Conservation (phyloP, 2,888 invertebrate genomes). For the Diploptera punctata region DNA sequence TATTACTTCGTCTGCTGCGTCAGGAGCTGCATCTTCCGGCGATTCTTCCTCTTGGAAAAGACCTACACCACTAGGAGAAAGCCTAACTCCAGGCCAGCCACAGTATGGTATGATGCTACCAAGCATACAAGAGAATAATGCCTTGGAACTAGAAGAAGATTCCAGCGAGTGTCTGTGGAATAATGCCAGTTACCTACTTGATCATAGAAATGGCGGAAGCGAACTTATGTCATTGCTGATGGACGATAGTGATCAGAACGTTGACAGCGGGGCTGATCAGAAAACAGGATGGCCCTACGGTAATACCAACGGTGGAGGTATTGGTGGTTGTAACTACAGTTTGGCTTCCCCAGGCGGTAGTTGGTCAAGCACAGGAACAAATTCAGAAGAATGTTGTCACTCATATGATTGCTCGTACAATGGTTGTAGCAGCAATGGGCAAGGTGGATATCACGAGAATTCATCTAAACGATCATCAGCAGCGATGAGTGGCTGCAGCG, state of each 20-base stretch:
- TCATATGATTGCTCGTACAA: slow-evolving; percentile 46
- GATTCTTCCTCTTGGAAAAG: slow-evolving; percentile 12
- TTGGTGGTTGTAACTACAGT: slow-evolving; percentile 55
- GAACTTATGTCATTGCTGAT: slow-evolving; percentile 58
- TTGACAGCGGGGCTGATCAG: slow-evolving; percentile 11
- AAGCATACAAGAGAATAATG: slow-evolving; percentile 76
- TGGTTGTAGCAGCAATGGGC: slow-evolving; percentile 46
- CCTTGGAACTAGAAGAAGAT: slow-evolving; percentile 75
- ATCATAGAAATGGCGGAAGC: slow-evolving; percentile 65
- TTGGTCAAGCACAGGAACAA: slow-evolving; percentile 62
- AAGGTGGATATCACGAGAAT: slow-evolving; percentile 2
- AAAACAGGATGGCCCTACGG: slow-evolving; percentile 40
- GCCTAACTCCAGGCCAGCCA: slow-evolving; percentile 15
- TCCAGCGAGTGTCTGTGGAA: slow-evolving; percentile 78
- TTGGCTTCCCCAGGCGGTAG: slow-evolving; percentile 65
- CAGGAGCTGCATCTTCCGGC: not conserved
- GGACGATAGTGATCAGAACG: slow-evolving; percentile 20
- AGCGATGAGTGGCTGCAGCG: slow-evolving; percentile 69
- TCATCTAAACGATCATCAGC: slow-evolving; percentile 75
- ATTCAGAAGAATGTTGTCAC: slow-evolving; percentile 42
- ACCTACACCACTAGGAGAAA: not conserved
- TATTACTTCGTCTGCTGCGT: slow-evolving; percentile 50
- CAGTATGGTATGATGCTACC: slow-evolving; percentile 56
- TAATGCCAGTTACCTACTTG: slow-evolving; percentile 72
- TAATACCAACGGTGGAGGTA: slow-evolving; percentile 35